These are phyloP conservation scores for Phyllotreta cruciferae DNA, from an alignment of 2,888 invertebrate genomes.

Conservation along the genomic window DNA sequence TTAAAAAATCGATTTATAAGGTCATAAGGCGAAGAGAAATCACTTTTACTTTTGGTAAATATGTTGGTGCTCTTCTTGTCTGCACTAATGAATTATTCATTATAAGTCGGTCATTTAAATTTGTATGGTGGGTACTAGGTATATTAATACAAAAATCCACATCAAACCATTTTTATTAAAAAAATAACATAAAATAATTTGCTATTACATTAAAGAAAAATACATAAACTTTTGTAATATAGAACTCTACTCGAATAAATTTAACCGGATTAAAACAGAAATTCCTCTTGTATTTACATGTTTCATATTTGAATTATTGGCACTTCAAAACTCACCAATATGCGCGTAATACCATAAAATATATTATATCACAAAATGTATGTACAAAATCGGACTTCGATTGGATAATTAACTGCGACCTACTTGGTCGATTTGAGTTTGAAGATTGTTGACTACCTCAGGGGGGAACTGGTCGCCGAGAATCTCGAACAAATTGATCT, in stretches of 20 bases:
- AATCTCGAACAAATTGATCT: slow-evolving; percentile 83
- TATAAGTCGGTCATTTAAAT: too few relatives aligned
- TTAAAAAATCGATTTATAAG: too few relatives aligned
- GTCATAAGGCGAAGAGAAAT: too few relatives aligned
- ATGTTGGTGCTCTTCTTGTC: too few relatives aligned
- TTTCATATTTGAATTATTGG: slow-evolving; percentile 7
- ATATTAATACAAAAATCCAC: too few relatives aligned
- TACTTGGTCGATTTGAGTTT: slow-evolving; percentile 84
- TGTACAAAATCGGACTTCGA: slow-evolving; percentile 1
- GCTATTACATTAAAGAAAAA: too few relatives aligned
- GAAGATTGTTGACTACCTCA: slow-evolving; percentile 88
- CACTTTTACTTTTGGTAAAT: too few relatives aligned
- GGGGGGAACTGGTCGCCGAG: slow-evolving; percentile 85
- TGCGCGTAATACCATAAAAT: slow-evolving; percentile 4
- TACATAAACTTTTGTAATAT: too few relatives aligned
- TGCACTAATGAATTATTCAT: too few relatives aligned
- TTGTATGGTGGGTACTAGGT: too few relatives aligned
- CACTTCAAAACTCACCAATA: slow-evolving; percentile 9
- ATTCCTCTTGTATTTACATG: slow-evolving; percentile 5
- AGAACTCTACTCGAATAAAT: not conserved
- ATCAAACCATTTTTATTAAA: too few relatives aligned
- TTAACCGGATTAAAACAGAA: not conserved
- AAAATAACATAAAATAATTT: too few relatives aligned
- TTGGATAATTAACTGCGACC: slow-evolving; percentile 67
- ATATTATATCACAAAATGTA: slow-evolving; percentile 20